These are phyloP conservation scores for Phaethornis superciliosus DNA, from an alignment of 2,113 vertebrate genomes.

Conservation along the genomic window DNA sequence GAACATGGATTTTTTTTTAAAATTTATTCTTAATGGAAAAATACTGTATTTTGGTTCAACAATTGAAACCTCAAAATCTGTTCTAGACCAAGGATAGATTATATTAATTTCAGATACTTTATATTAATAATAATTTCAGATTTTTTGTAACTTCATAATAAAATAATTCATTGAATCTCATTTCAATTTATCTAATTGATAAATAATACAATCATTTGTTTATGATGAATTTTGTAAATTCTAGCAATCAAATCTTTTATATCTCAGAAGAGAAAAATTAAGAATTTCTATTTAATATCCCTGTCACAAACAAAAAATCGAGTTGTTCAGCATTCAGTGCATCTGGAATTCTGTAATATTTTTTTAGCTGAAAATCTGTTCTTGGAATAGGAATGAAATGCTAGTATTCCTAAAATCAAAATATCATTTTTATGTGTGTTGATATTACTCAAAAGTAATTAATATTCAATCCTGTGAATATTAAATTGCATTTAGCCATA, in stretches of 20 bases:
- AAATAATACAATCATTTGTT: not conserved
- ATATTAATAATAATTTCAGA: not conserved
- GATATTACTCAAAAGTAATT: not conserved
- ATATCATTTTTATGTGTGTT: not conserved
- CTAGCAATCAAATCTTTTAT: not conserved
- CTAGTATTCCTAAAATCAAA: not conserved
- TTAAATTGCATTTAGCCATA: not conserved
- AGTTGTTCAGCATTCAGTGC: not conserved
- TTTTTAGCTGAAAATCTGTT: not conserved
- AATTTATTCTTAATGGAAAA: not conserved
- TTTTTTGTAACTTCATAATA: not conserved
- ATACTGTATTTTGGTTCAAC: not conserved
- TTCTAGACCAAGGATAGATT: not conserved
- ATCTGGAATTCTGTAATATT: not conserved
- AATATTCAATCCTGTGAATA: not conserved
- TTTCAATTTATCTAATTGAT: not conserved
- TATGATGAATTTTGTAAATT: not conserved
- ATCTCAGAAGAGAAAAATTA: not conserved
- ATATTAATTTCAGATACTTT: not conserved
- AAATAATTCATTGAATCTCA: not conserved
- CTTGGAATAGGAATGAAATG: not conserved
- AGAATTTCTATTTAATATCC: not conserved
- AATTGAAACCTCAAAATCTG: not conserved
- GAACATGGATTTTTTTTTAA: not conserved
- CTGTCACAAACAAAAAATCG: not conserved